These are phyloP conservation scores for Elachura formosa DNA, from an alignment of 2,113 vertebrate species.

Conservation along the genomic window DNA sequence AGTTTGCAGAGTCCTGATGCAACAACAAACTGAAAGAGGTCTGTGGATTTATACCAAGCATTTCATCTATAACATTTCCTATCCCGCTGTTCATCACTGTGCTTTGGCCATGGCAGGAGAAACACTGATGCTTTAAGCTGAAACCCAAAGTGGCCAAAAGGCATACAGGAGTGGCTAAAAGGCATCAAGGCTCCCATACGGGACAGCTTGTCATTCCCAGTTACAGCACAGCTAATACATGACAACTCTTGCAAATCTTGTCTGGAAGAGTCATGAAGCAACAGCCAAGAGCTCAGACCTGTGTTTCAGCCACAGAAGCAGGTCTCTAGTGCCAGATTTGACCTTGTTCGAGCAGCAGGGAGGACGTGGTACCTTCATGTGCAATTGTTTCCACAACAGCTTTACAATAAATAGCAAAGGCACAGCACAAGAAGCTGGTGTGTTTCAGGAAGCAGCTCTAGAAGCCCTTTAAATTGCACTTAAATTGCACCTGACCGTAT, in stretches of 20 bases:
- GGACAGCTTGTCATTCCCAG: not conserved
- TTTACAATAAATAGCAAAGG: not conserved
- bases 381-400: not conserved
- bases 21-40: not conserved
- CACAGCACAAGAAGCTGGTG: not conserved
- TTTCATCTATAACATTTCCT: not conserved
- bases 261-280: not conserved
- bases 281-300: not conserved
- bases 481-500: not conserved
- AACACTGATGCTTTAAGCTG: not conserved
- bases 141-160: not conserved
- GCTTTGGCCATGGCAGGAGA: not conserved
- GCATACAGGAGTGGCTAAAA: not conserved
- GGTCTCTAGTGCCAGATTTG: not conserved
- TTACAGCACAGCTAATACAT: not conserved
- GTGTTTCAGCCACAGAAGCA: not conserved
- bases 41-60: not conserved
- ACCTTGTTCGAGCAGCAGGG: not conserved
- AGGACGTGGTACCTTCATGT: not conserved
- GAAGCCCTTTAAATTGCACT: not conserved
- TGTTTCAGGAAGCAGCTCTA: not conserved
- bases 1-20: rapidly evolving
- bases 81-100: not conserved
- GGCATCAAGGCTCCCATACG: not conserved
- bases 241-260: not conserved